Conservation (phyloP, 2,888 invertebrate genomes). For the Xiphydria camelus region DNA sequence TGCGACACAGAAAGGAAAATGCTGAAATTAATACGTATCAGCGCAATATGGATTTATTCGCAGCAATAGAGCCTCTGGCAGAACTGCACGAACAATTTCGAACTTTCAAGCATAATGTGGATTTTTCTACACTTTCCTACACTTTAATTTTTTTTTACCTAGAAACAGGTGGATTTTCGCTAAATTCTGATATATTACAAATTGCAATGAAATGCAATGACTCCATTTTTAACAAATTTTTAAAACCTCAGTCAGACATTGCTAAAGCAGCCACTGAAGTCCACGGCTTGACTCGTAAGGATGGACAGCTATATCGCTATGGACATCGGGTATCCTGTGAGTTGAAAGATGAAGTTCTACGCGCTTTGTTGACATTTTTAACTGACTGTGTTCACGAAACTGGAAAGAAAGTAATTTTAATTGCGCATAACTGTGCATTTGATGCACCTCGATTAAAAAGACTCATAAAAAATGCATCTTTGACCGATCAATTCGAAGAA, state of each 20-base stretch:
- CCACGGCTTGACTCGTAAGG: conserved; percentile 7
- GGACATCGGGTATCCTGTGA: conserved; percentile 1
- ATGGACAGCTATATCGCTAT: conserved; percentile 7
- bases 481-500: conserved; percentile 2
- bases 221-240: conserved; percentile 6
- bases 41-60: conserved; percentile 8
- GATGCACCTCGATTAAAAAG: conserved; percentile 9
- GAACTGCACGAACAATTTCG: conserved; percentile 1
- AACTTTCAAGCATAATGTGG: not conserved
- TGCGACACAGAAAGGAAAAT: conserved; percentile 11
- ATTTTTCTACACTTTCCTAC: not conserved
- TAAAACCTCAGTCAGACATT: conserved; percentile 14
- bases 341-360: not conserved
- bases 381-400: conserved; percentile 5
- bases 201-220: conserved; percentile 16
- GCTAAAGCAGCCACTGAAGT: conserved; percentile 10
- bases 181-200: conserved; percentile 12
- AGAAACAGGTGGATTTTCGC: conserved; percentile 15
- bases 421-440: conserved; percentile 12
- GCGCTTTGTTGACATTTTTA: not conserved
- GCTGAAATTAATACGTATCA: conserved; percentile 9
- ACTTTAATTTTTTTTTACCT: conserved; percentile 16
- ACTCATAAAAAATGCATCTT: conserved; percentile 3
- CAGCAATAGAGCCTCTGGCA: not conserved
- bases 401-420: conserved; percentile 2